Conservation (phyloP, 92 coral and sea anemone genomes). For the Zoanthus sociatus region DNA sequence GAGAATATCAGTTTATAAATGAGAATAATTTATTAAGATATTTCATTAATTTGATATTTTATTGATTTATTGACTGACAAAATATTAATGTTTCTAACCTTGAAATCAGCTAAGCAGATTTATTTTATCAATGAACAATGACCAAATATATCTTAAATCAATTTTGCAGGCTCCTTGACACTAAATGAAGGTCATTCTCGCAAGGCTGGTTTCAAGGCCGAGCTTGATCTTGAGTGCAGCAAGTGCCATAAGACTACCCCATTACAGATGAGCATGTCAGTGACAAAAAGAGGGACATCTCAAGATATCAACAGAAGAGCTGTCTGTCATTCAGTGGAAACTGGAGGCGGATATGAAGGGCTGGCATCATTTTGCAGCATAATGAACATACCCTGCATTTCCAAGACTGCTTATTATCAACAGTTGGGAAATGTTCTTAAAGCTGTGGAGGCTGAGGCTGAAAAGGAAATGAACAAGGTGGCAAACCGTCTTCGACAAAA, state of each 20-base stretch:
- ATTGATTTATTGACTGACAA: slow-evolving; percentile 39
- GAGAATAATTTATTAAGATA: slow-evolving; percentile 34
- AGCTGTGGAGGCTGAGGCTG: slow-evolving; percentile 58
- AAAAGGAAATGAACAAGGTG: slow-evolving; percentile 61
- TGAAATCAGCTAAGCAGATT: slow-evolving; percentile 25
- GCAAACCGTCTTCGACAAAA: slow-evolving; percentile 32
- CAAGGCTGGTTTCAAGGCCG: slow-evolving; percentile 14
- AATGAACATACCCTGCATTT: slow-evolving; percentile 56
- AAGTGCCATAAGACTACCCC: slow-evolving; percentile 8
- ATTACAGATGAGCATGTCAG: neutral
- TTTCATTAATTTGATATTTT: slow-evolving; percentile 25
- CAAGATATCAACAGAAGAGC: slow-evolving; percentile 31
- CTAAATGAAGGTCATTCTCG: neutral
- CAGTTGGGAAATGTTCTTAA: slow-evolving; percentile 32
- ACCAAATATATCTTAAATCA: slow-evolving; percentile 22
- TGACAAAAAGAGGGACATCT: slow-evolving; percentile 24
- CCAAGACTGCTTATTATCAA: slow-evolving; percentile 53
- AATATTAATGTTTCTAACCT: slow-evolving; percentile 27
- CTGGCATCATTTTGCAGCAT: slow-evolving; percentile 59
- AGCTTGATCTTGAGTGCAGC: neutral
- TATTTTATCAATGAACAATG: slow-evolving; percentile 25
- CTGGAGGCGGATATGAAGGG: slow-evolving; percentile 65
- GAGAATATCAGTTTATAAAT: slow-evolving; percentile 21
- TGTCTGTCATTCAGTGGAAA: slow-evolving; percentile 50
- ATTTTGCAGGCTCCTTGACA: neutral